Evolutionary conservation across 37 sponge, comb jelly and placozoan species (phyloP), one percentile per base, ranked within the genome.

Genomic region (Oscarella lobularis): DNA sequence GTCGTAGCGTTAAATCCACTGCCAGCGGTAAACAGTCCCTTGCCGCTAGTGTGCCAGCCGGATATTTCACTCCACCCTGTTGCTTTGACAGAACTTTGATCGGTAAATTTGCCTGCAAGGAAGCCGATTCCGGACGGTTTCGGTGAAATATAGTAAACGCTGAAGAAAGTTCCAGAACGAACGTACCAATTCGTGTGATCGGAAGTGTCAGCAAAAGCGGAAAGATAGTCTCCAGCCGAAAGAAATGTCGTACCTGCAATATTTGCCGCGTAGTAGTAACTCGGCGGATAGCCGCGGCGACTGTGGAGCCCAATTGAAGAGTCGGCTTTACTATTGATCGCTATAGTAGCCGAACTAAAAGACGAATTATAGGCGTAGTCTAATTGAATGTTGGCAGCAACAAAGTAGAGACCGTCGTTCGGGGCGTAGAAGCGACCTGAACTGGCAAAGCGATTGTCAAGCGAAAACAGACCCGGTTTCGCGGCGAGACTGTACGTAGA

Each of bases 381-480:
- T 32, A 68, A 20, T 68, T 35, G 71, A 14, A 68, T 4, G 71
- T 68, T 68, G 6, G 71, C 71, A 68, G 71, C 6, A 32, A 68
- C 71, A 20, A 29, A 68, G 71, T 68, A 68, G 29, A 68, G 5
- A 30, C 71, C 71, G 60, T 48, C 60, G 60, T 9, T 48, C 20
- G 60, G 60, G 20, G 60, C 60, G 60, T 48, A 48, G 60, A 48
- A 48, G 9, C 60, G 60, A 48, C 60, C 60, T 20, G 9, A 27
- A 48, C 14, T 48, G 14, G 60, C 20, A 48, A 48, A 48, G 60
- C 14, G 20, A 20, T 48, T 20, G 60, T 20, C 20, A 20, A 48
- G 9, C 60, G 9, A 20, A 20, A 27, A 48, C 14, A 48, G 60
- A 27, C 60, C 60, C 60, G 60, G 9, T 48, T 48, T 48, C 60